A percentile compares a stretch with the other conserved stretches of the same genome.
These are phyloP conservation scores for Astropecten irregularis DNA, from an alignment of 53 echinoderm and acorn worm genomes.

Conservation along the genomic window DNA sequence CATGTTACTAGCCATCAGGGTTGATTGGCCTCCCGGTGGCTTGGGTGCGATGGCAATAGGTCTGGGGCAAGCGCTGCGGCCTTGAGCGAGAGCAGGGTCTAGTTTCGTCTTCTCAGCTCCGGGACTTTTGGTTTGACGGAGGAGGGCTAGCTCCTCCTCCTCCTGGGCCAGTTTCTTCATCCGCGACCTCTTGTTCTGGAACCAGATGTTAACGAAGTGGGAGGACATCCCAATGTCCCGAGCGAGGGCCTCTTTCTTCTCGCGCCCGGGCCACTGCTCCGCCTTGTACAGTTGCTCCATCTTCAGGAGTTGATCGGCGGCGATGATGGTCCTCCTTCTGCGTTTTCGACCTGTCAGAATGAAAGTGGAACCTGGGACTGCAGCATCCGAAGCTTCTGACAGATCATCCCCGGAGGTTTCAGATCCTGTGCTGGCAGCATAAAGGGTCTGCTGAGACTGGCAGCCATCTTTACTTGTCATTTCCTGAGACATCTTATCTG, in stretches of 20 bases:
- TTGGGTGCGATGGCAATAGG: slow-evolving; percentile 19
- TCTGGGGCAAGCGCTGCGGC: neutral
- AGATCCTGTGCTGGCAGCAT: neutral
- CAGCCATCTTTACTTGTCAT: too few species aligned
- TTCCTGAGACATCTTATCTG: slow-evolving; percentile 20
- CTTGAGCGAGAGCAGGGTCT: neutral
- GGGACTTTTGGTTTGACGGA: slow-evolving; percentile 34
- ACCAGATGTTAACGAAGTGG: slow-evolving; percentile 95
- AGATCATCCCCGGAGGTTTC: slow-evolving; percentile 9
- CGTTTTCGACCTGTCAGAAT: slow-evolving; percentile 10
- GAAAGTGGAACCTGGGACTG: neutral
- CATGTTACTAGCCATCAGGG: too few species aligned
- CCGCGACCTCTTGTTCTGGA: slow-evolving; percentile 93
- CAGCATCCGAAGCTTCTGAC: slow-evolving; percentile 9
- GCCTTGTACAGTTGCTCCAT: slow-evolving; percentile 75
- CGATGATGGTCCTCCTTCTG: slow-evolving; percentile 78
- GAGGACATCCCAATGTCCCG: slow-evolving; percentile 82
- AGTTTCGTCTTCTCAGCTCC: neutral
- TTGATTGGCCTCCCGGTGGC: neutral
- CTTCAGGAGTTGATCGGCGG: slow-evolving; percentile 71
- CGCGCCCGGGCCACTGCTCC: slow-evolving; percentile 91
- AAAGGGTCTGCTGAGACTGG: neutral
- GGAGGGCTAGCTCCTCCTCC: slow-evolving; percentile 59
- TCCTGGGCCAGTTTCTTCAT: slow-evolving; percentile 84
- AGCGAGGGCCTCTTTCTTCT: slow-evolving; percentile 82